Conservation (phyloP, 2,797 vertebrate species). For the Coracias cyanogaster region DNA sequence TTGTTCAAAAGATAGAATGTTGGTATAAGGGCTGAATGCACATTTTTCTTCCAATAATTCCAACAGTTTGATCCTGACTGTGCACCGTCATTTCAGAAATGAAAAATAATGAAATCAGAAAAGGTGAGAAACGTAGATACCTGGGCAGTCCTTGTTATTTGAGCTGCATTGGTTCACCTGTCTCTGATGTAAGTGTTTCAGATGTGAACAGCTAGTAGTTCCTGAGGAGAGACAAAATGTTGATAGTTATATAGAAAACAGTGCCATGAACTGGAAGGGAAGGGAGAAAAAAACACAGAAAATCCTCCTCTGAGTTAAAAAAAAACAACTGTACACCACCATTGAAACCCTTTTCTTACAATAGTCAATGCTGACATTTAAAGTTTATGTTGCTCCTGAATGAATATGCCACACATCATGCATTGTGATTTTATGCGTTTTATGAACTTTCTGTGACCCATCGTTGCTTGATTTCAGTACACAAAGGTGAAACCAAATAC, state of each 20-base stretch:
- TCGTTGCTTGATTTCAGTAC: neutral
- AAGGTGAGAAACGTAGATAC: neutral
- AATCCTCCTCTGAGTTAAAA: neutral
- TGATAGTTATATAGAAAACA: neutral
- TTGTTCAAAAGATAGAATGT: neutral
- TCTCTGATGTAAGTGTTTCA: neutral
- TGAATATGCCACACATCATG: neutral
- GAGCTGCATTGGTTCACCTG: neutral
- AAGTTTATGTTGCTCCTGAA: neutral
- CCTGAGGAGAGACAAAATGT: neutral
- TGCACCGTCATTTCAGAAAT: neutral
- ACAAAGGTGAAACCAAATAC: neutral
- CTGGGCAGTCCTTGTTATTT: neutral
- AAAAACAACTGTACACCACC: neutral
- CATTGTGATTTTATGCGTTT: neutral
- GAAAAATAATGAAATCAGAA: neutral
- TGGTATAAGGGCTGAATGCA: neutral
- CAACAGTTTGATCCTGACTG: neutral
- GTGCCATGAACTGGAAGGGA: neutral
- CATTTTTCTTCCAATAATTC: neutral
- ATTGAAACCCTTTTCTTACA: neutral
- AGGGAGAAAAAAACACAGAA: fast-evolving
- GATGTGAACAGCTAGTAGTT: neutral
- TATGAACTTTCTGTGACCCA: neutral
- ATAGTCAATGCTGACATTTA: neutral